These are phyloP conservation scores for Melanerpes aurifrons DNA, from an alignment of 2,113 vertebrate species.

Conservation along the genomic window DNA sequence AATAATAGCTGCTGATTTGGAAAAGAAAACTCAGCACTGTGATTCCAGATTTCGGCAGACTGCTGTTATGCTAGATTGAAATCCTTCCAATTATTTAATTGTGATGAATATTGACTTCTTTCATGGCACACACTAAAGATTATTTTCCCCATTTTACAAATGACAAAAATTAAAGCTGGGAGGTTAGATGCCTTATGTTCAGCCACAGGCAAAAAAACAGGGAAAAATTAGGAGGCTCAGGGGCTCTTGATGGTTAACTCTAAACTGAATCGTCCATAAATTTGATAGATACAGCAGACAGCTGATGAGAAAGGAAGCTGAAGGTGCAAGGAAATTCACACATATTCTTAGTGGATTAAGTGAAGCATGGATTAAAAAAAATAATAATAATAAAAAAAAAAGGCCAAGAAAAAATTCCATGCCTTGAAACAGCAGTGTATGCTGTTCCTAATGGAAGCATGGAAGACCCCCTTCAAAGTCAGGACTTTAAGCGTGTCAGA, in stretches of 20 bases:
- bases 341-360: background rate
- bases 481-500: background rate
- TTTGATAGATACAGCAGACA: background rate
- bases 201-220: background rate
- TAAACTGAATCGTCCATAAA: background rate
- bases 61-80: background rate
- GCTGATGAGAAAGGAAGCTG: background rate
- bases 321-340: background rate
- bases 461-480: background rate
- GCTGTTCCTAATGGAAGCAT: background rate
- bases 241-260: background rate
- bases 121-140: background rate
- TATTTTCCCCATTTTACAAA: background rate
- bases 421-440: background rate
- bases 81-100: background rate
- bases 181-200: background rate
- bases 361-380: background rate
- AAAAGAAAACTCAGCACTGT: accelerated
- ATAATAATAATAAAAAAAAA: no score
- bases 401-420: background rate
- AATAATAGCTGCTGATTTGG: background rate
- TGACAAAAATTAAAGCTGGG: constrained; percentile 26
- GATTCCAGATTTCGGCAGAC: background rate
- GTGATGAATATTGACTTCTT: constrained; percentile 26
- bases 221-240: background rate